Base-by-base conservation (phyloP, 2,888 invertebrate species). In the Sialis fuliginosa region DNA sequence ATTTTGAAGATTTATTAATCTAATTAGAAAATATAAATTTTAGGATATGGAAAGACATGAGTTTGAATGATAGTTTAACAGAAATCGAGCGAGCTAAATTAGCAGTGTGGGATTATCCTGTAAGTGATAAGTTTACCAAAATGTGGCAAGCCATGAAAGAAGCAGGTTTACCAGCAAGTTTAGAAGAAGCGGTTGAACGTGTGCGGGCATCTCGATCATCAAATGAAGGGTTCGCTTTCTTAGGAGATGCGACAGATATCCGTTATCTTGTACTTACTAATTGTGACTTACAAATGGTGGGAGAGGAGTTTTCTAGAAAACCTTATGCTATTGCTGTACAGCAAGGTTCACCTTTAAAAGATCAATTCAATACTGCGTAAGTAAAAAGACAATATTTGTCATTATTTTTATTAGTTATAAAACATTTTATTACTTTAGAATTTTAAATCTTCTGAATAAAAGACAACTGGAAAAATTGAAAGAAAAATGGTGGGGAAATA, bases 61-160 rank as follows among this genome's bases (percentile, higher is more conserved):
- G 92, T 34, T 67, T 97, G 22, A 92, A 96, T 62, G 95, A 96
- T 65, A 91, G 89, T 46, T 65, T 96, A 45, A 79, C 81, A 22
- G 87, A 91, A 48, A 77, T 89, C 5, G 92, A 96, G 60, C 71
- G 95, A 33, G 88, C 95, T 0, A 89, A 93, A 62, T 65, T 96
- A 10, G 96, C 97, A 0, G 97, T 97, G 0, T 97, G 96, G 96
- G 96, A 97, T 62, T 97, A 97, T 62, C 97, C 97, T 0, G 93
- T 97, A 0, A 92, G 92, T 58, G 95, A 97, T 65, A 96, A 92
- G 60, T 97, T 92, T 64, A 96, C 93, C 39, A 97, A 96, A 67
- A 93, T 98, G 84, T 95, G 95, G 88, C 89, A 93, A 61, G 89
- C 90, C 0, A 97, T 96, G 91, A 65, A 65, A 52, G 80, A 81